Percentiles rank a stretch among this genome's conserved stretches.
phyloP scores from a whole-genome alignment of 2,888 invertebrate species.

The Troilus luridus region DNA sequence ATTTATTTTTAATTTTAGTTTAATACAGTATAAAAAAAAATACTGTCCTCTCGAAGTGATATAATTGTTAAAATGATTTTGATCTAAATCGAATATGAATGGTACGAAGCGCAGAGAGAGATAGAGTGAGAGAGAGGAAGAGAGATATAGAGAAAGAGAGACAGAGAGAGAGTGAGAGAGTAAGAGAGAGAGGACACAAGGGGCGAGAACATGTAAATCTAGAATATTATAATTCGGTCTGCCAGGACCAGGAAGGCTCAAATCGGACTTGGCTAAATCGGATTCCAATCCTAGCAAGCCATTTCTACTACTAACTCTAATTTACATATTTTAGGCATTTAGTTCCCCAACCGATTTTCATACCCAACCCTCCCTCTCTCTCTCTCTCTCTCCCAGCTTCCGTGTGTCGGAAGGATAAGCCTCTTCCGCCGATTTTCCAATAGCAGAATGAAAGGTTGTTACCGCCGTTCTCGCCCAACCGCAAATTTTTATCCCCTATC shows the following conservation, averaged over 20 bases:
- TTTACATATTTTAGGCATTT: conserved; percentile 50
- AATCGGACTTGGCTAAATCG: conserved; percentile 46
- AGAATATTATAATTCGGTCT: conserved; percentile 44
- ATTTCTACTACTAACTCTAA: conserved; percentile 49
- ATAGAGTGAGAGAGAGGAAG: background rate
- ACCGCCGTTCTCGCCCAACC: background rate
- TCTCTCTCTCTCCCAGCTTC: background rate
- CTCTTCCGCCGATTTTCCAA: conserved; percentile 43
- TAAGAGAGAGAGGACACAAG: background rate
- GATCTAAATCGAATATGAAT: background rate
- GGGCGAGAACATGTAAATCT: conserved; percentile 35
- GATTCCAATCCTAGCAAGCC: conserved; percentile 46
- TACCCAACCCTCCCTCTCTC: background rate
- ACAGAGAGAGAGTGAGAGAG: background rate
- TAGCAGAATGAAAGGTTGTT: conserved; percentile 32
- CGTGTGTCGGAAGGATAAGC: conserved; percentile 28
- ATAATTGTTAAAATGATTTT: background rate
- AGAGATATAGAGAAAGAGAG: too few species aligned
- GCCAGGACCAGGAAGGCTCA: conserved; percentile 35
- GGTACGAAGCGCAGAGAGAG: background rate
- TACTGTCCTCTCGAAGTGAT: background rate
- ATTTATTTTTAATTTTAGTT: too few species aligned
- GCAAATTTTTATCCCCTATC: background rate
- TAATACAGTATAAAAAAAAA: background rate
- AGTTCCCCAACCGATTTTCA: conserved; percentile 44